phyloP scores from a whole-genome alignment of 2,888 invertebrate genomes.

The Eutolmus rufibarbis region DNA sequence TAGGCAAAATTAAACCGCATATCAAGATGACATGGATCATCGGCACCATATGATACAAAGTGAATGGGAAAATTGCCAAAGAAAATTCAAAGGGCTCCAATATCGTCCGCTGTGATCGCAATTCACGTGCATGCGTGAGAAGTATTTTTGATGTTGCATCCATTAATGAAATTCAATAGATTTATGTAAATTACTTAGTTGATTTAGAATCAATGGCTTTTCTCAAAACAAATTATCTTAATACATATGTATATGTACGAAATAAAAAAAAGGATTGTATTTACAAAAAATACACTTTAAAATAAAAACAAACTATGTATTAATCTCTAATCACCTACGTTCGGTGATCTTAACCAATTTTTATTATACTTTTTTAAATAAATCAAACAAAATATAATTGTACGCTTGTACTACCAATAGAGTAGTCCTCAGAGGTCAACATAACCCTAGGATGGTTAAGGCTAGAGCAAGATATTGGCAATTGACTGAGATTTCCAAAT shows the following conservation, averaged over 20 bases:
- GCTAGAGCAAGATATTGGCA: background rate
- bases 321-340: no score
- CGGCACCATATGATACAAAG: background rate
- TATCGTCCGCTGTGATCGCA: background rate
- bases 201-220: no score
- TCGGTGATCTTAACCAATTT: no score
- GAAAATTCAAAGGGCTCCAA: background rate
- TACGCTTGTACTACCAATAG: background rate
- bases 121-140: background rate
- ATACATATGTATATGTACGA: no score
- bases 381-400: no score
- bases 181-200: background rate
- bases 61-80: background rate
- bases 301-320: no score
- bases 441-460: background rate
- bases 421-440: background rate
- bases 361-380: no score
- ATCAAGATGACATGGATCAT: background rate
- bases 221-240: no score
- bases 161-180: background rate
- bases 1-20: background rate
- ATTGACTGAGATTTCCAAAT: background rate
- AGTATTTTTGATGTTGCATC: background rate
- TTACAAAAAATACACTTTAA: no score
- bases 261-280: no score